Base-by-base conservation (phyloP, 53 echinoderm and acorn worm genomes). In the Actinopyga echinites region DNA sequence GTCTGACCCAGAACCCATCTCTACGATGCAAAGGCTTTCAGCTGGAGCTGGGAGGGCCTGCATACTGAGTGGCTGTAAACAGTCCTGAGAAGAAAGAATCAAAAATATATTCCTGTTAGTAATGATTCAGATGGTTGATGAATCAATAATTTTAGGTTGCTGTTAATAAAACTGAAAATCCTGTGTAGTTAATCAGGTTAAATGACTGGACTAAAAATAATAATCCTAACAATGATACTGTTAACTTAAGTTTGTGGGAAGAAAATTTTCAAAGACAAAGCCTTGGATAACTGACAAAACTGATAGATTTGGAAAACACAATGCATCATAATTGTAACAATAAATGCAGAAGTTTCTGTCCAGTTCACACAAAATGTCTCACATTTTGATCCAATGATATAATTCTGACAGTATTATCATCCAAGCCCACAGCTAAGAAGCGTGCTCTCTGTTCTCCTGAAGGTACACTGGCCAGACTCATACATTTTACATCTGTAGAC, bases 11-110 rank as follows among this genome's bases (percentile, higher is more conserved):
- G 81, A 80, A 3, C 96, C 96, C 99, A 99, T 99, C 85, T 99
- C 99, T 1, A 99, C 92, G 75, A 99, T 92, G 55, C 99, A 99
- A 54, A 99, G 92, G n/a, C 92, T 82, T 65, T 99, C 99, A 1
- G 99, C 94, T 38, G 94, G 94, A 12, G 99, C 99, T 56, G 99
- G 99, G 24, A 99, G 82, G 6, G 99, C 99, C 44, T 99, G 99
- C 99, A 99, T 99, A 89, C 99, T 99, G 44, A 99, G 85, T 1
- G 99, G 99, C 75, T 99, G 99, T 31, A 99, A 69, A 45, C 99
- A 99, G 57, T 99, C 99, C 94, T 99, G 58, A 19, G 56, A 56
- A 82, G n/a, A 67, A 56, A 65, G 38, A 15, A 34, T 74, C 9
- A 49, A 49, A 6, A 15, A 6, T 17, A 49, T 12, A 30, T 8